Base-by-base conservation (phyloP, 2,888 invertebrate genomes). In the Gari tellinella region DNA sequence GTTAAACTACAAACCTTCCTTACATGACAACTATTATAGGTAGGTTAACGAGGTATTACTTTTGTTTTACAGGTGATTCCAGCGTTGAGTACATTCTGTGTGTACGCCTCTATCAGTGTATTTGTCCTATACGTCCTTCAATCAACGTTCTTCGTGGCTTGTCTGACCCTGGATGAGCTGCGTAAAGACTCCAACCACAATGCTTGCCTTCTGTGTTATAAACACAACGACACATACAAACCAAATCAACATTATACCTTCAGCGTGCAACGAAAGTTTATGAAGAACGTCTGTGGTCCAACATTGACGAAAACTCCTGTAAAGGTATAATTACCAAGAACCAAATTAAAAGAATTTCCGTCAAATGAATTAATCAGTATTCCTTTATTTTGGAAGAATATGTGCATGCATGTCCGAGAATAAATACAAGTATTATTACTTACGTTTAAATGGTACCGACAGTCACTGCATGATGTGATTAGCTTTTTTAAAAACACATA, bases 81-180 rank as follows among this genome's bases (percentile, higher is more conserved):
- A 17, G 95, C 95, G 1, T 92, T 97, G 48, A 94, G 95, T 89
- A 96, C 96, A 0, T 96, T 96, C 90, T 96, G 97, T 90, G 93
- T 96, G 57, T 97, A 95, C 90, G 96, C 96, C 14, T 95, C 95
- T 3, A 92, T 95, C 2, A 95, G 96, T 17, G 95, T 96, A 0
- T 93, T 96, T 63, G 94, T 95, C 83, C 95, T 95, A 17, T 95
- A 95, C 87, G 52, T 83, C 45, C 77, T 87, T n/a, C 95, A 96
- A 83, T 94, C 95, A 8, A 96, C 96, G 15, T 96, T 96, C 91
- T 96, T 96, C 91, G 94, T 95, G 10, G 95, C 96, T 1, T 94
- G 95, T 74, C 95, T 96, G 84, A 94, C 95, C 0, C 89, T 96
- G 75, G 96, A 96, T 86, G 93, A 95, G 58, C 86, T 87, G 56